Evolutionary conservation across 2,888 invertebrate genomes (phyloP).

Genomic region (Lasioglossum villosulum): DNA sequence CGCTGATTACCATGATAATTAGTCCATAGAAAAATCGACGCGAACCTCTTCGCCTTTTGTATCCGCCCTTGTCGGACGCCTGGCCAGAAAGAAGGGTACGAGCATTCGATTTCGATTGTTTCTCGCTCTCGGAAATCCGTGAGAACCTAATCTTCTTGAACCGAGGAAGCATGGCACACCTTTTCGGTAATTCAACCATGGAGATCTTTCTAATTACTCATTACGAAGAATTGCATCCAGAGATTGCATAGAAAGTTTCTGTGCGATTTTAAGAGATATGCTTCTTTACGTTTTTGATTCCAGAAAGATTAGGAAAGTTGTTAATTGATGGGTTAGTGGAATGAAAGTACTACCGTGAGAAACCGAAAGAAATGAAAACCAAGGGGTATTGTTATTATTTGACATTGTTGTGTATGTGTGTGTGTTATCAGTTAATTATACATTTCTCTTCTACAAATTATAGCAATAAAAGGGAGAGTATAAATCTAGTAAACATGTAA

Average conservation of each 20-base stretch:
- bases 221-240: background rate
- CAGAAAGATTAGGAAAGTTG: background rate
- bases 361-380: background rate
- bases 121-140: conserved; percentile 18
- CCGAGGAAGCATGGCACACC: background rate
- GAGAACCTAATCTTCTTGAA: conserved; percentile 25
- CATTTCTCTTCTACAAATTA: background rate
- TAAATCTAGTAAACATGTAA: background rate
- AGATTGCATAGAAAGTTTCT: background rate
- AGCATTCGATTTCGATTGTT: conserved; percentile 44
- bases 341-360: background rate
- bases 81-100: background rate
- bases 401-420: too few relatives aligned
- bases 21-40: conserved; percentile 59
- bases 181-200: conserved; percentile 22
- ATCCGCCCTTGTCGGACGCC: background rate
- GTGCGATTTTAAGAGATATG: background rate
- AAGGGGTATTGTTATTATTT: background rate
- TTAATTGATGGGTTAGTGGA: background rate
- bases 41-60: conserved; percentile 31
- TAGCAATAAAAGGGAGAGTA: background rate
- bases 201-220: background rate
- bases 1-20: conserved; percentile 72
- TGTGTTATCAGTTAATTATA: background rate
- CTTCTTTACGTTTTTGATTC: background rate